Evolutionary conservation across 2,113 vertebrate species (phyloP).

Genomic region (Poeciliopsis prolifica): DNA sequence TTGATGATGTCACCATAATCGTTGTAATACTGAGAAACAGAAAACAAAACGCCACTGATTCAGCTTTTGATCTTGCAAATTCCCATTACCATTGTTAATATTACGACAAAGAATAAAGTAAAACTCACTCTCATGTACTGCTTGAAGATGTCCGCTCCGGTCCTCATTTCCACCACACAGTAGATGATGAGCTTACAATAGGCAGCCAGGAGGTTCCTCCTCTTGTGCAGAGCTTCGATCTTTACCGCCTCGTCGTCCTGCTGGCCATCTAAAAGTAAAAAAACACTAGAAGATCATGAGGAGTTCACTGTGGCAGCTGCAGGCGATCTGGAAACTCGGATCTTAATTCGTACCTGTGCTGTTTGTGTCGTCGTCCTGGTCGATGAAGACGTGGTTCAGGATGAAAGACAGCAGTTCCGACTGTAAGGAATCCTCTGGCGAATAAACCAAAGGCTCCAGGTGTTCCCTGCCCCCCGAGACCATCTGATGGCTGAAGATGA

Average conservation of each 20-base stretch:
- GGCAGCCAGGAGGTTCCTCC: constrained; percentile 96
- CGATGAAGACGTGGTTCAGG: constrained; percentile 98
- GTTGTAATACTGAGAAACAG: constrained; percentile 92
- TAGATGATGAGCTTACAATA: constrained; percentile 99
- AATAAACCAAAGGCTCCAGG: constrained; percentile 94
- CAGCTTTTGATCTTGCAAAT: not conserved
- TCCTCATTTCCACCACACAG: constrained; percentile 98
- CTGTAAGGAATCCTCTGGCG: constrained; percentile 94
- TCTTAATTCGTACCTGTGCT: constrained; percentile 84
- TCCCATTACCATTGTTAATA: too few species aligned
- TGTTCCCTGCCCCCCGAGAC: constrained; percentile 93
- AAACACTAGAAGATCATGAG: not conserved
- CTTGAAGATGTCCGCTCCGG: constrained; percentile 98
- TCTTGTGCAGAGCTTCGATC: constrained; percentile 98
- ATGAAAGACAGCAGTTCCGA: constrained; percentile 96
- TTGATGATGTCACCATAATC: constrained; percentile 99
- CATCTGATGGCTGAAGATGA: constrained; percentile 99
- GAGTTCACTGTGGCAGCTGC: not conserved
- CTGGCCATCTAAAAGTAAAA: constrained; percentile 86
- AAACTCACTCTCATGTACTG: constrained; percentile 96
- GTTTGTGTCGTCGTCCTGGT: constrained; percentile 96
- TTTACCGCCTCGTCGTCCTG: constrained; percentile 98
- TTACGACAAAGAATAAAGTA: not conserved
- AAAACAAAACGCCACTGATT: not conserved
- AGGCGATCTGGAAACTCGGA: not conserved